Evolutionary conservation across 2,888 invertebrate species (phyloP), one percentile per base, ranked within the genome.

Genomic region (Nezara viridula): DNA sequence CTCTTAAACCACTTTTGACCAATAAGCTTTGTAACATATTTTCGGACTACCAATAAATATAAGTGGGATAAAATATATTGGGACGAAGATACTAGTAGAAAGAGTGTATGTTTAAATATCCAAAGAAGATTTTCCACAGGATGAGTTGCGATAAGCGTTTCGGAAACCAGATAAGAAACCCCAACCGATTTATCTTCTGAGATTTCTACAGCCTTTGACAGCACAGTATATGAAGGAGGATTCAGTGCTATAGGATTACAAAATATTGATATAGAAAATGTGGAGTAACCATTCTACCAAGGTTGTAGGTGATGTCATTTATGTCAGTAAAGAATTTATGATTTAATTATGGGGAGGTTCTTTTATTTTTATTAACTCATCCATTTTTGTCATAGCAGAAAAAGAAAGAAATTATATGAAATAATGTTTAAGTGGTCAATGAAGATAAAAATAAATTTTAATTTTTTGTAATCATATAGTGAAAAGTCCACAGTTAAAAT

Each of bases 91-190:
- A 66, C 5, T 14, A 32, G 32, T 32, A 6, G 27, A 66, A 66
- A 60, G n/a, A 60, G n/a, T 14, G 2, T 27, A 60, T 60, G 19
- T 3, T 14, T 32, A 66, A 66, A 9, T 32, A 66, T 32, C 66
- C 66, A 32, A 6, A 19, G 32, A 66, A 19, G 66, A 66, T 37
- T 66, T 66, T 32, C 66, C 66, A 66, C 66, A 66, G 66, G 32
- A 66, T 66, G 66, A 66, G 66, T 32, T 19, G 66, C 19, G 66
- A 66, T 32, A 60, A 27, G 60, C 60, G 60, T 60, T 60, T 60
- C 60, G 27, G 60, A 60, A 60, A 32, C 60, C 27, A 19, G 66
- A 66, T 66, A 32, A 19, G 32, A 66, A 66, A 66, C 32, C 32
- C 14, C 66, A 66, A 7, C 27, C 5, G 14, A 66, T 32, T 66